Evolutionary conservation across 1,140 invertebrate species (phyloP).

Genomic region (Conus betulinus): DNA sequence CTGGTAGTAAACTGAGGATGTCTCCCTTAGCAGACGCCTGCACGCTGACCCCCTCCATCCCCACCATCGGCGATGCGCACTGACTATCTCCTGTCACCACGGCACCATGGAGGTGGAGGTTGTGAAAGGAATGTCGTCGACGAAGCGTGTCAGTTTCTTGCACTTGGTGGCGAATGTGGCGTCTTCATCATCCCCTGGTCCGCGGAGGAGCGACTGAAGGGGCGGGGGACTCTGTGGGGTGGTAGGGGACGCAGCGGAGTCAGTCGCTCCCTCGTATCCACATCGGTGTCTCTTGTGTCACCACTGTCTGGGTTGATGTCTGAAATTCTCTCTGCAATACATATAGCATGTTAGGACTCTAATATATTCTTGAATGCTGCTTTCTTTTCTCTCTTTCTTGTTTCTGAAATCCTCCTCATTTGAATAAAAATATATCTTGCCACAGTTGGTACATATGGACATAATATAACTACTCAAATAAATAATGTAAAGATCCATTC

Average conservation of each 20-base stretch:
- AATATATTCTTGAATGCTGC: no score
- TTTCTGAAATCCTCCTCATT: no score
- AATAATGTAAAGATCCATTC: no score
- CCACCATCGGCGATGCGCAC: no score
- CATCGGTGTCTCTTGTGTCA: neutral
- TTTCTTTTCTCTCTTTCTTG: no score
- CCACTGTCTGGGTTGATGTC: neutral
- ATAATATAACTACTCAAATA: no score
- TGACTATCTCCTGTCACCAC: neutral
- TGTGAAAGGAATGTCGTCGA: neutral
- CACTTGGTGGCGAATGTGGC: conserved; percentile 27
- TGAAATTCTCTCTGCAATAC: neutral
- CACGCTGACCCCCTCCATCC: no score
- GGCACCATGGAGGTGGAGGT: conserved; percentile 7
- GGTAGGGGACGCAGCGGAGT: neutral
- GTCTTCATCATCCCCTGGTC: neutral
- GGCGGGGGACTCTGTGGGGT: neutral
- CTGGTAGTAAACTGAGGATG: no score
- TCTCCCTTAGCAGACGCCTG: no score
- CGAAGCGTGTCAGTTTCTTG: conserved; percentile 32
- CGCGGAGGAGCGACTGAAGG: neutral
- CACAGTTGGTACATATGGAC: no score
- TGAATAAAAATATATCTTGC: no score
- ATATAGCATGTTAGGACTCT: no score
- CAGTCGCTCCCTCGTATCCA: neutral